A percentile compares a stretch with the other conserved stretches of the same genome.
These are phyloP conservation scores for Amazona vittata DNA, from an alignment of 2,113 vertebrate species.

Conservation along the genomic window DNA sequence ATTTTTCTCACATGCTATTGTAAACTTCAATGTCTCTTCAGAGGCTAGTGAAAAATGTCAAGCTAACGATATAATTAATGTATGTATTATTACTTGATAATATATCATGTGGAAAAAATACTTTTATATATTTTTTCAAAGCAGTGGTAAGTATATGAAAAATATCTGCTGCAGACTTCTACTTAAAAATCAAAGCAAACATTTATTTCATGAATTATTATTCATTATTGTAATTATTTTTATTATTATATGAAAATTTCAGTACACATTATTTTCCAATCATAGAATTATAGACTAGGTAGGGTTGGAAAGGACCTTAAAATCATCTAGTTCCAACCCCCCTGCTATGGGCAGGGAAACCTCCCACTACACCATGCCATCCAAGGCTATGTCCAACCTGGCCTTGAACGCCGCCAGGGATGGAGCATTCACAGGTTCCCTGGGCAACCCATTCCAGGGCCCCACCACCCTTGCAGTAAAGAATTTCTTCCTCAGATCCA, in stretches of 20 bases:
- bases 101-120: background rate
- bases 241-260: background rate
- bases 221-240: background rate
- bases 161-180: constrained; percentile 21
- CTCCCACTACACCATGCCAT: too few relatives aligned
- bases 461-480: too few relatives aligned
- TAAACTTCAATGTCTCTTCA: background rate
- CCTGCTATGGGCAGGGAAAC: too few relatives aligned
- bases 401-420: too few relatives aligned
- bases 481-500: too few relatives aligned
- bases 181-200: constrained; percentile 11
- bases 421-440: too few relatives aligned
- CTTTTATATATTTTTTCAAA: background rate
- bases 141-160: background rate
- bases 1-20: background rate
- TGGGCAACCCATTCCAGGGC: too few relatives aligned
- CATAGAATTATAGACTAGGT: too few relatives aligned
- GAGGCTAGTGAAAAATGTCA: background rate
- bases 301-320: too few relatives aligned
- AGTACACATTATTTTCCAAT: background rate
- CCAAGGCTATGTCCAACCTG: too few relatives aligned
- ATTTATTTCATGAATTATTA: background rate
- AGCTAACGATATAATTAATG: background rate
- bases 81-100: background rate
- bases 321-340: too few relatives aligned